phyloP scores from a whole-genome alignment of 2,113 vertebrate genomes.

The Trematocara macrostoma region DNA sequence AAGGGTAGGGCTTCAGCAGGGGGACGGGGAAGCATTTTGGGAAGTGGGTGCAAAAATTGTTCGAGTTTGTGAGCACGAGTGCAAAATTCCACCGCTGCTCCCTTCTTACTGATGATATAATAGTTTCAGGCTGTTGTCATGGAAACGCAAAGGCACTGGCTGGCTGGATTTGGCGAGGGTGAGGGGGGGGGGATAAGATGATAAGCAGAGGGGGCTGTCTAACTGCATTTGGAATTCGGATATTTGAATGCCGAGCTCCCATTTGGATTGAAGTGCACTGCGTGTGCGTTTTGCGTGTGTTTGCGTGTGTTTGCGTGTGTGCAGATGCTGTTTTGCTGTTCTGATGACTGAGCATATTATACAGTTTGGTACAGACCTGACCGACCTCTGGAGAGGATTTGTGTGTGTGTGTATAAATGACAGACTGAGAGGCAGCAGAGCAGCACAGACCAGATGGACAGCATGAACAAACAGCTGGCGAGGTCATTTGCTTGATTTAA shows the following conservation, averaged over 20 bases:
- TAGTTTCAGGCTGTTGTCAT: constrained; percentile 46
- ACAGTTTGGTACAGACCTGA: not conserved
- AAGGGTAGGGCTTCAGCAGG: not conserved
- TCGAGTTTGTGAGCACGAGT: not conserved
- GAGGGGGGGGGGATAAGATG: not conserved
- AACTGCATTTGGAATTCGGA: constrained; percentile 15
- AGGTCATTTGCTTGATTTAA: not conserved
- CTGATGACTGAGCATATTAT: constrained; percentile 37
- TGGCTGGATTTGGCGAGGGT: constrained; percentile 20
- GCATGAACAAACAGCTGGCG: not conserved
- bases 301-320: not conserved
- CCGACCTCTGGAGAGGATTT: constrained; percentile 23
- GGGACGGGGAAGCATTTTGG: not conserved
- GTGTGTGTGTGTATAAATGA: not conserved
- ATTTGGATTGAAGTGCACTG: not conserved
- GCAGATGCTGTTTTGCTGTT: not conserved
- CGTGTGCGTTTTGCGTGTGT: not conserved
- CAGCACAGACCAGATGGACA: not conserved
- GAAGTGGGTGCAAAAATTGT: not conserved
- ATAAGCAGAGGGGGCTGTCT: constrained; percentile 1
- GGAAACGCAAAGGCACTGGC: constrained; percentile 34
- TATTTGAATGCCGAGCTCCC: constrained; percentile 4
- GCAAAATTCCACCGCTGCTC: not conserved
- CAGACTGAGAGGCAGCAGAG: not conserved
- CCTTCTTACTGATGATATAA: constrained; percentile 41